Base-by-base conservation (phyloP, 2,113 vertebrate species). In the Genyomyrus donnyi region DNA sequence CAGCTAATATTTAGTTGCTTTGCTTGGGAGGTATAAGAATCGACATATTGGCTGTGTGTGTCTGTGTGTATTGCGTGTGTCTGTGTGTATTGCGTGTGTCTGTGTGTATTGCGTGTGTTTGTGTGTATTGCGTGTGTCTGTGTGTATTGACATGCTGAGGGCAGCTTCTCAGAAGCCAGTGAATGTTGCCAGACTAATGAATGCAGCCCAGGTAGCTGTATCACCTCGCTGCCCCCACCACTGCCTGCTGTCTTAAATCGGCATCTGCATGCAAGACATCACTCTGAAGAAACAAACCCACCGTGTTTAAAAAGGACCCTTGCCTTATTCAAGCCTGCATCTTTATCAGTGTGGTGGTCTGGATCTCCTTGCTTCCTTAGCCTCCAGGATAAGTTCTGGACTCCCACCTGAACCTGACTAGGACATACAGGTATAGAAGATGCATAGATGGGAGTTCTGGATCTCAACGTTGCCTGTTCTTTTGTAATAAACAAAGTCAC, bases 1-100 rank as follows among this genome's bases (percentile, higher is more conserved):
- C 91, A 88, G 94, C 94, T 92, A 94, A 93, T 88, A 90, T 90
- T 90, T 27, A 19, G n/a, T 11, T 66, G 9, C n/a, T 3, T 39
- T 89, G 45, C 50, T 85, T 85, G 35, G 80, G 31, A 89, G n/a
- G n/a, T 46, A 49, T 70, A 24, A 52, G 35, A 87, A 53, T 2
- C 4, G 13, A 13, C 10, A 53, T 87, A 19, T 35, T 50, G 5
- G 10, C 58, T 49, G 39, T 11, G 17, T 2, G 62, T 35, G 42
- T 46, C 35, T 48, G 62, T 52, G 62, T 35, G 19, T 46, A 24
- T 74, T 74, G 39, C 24, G 17, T 2, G 62, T 35, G 42, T 46
- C 35, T 48, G 62, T 52, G 62, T 35, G 19, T 46, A 24, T 74
- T 74, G 11, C 24, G 46, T 2, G 62, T 21, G 56, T 48, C 35